Percentiles rank a stretch among this genome's conserved stretches.
phyloP scores from a whole-genome alignment of 2,797 vertebrate genomes.

The Columba guinea region DNA sequence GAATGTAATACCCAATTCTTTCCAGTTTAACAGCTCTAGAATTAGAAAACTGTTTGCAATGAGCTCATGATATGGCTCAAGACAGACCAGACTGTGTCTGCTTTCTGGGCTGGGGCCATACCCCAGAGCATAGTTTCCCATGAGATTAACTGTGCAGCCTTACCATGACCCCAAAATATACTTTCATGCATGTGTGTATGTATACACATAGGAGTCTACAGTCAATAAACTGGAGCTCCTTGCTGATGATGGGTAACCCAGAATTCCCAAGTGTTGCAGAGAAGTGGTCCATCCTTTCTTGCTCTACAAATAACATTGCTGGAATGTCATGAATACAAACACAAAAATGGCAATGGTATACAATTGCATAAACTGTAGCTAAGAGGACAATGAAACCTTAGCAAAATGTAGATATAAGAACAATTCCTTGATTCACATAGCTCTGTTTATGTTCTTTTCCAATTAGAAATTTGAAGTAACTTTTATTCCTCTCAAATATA shows the following conservation, averaged over 20 bases:
- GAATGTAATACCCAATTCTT: neutral
- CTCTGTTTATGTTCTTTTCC: neutral
- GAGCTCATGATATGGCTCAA: neutral
- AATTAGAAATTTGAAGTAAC: neutral
- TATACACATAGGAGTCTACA: neutral
- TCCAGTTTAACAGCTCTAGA: neutral
- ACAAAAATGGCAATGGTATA: neutral
- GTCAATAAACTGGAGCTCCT: neutral
- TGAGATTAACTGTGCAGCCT: neutral
- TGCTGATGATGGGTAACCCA: neutral
- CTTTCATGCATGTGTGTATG: neutral
- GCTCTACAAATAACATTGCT: neutral
- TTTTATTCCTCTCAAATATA: neutral
- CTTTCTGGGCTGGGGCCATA: neutral
- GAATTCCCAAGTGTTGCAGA: neutral
- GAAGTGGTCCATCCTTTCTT: neutral
- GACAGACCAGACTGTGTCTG: neutral
- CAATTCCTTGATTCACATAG: neutral
- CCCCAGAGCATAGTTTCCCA: neutral
- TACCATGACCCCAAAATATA: neutral
- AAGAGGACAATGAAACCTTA: neutral
- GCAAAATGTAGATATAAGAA: neutral
- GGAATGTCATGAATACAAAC: neutral
- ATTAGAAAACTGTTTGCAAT: neutral
- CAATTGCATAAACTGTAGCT: neutral